phyloP scores from a whole-genome alignment of 2,797 vertebrate species.

The Uromys caudimaculatus region DNA sequence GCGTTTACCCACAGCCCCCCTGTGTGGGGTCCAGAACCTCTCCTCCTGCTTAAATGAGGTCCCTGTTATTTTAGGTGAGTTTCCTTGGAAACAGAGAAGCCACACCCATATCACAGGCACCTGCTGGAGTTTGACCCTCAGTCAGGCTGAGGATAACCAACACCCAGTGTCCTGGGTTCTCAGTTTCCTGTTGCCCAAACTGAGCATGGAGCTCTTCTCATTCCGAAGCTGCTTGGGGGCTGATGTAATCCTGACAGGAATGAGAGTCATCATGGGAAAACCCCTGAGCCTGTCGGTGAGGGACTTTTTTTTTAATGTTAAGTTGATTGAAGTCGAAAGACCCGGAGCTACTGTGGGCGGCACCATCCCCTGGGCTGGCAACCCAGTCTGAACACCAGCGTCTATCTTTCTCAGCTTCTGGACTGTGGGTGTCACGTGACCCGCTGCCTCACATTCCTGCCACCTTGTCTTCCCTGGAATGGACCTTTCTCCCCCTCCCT shows the following conservation, averaged over 20 bases:
- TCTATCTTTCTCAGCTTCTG: too few species aligned
- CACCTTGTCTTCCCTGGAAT: neutral
- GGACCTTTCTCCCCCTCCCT: too few species aligned
- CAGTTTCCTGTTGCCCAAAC: neutral
- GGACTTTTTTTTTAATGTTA: neutral
- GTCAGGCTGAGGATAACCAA: neutral
- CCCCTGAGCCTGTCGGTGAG: neutral
- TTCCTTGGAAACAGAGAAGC: neutral
- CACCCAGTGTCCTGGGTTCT: neutral
- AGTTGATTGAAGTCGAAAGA: neutral
- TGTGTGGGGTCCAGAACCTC: neutral
- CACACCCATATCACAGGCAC: neutral
- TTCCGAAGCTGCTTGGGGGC: neutral
- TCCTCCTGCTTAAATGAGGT: neutral
- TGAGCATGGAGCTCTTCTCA: neutral
- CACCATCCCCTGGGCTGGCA: neutral
- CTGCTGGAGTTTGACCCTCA: neutral
- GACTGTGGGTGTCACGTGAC: neutral
- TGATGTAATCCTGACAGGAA: neutral
- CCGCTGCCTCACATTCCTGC: neutral
- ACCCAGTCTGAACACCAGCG: neutral
- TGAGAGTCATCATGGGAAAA: neutral
- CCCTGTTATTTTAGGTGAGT: fast-evolving
- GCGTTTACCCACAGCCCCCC: neutral
- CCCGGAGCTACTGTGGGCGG: neutral